Evolutionary conservation across 2,797 vertebrate species (phyloP), one percentile per base, ranked within the genome.

Genomic region (Ispidina lecontei): DNA sequence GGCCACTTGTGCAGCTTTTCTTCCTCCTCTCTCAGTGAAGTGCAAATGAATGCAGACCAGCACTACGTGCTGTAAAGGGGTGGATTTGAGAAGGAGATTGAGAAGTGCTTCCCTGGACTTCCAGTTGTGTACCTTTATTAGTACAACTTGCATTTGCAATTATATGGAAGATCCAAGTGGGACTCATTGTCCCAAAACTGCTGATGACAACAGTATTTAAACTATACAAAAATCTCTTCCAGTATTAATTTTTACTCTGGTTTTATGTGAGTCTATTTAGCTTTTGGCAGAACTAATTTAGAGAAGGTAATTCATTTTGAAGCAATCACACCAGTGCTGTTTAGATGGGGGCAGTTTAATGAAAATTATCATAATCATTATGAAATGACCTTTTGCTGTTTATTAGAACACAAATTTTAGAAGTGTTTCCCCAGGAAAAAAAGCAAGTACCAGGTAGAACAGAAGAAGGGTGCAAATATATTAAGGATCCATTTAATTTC

Each of bases 201-300:
- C 68, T 78, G 39, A 84, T 75, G 43, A 52, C 43, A 13, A 59
- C 25, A n/a, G 6, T 39, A 26, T 29, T 70, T 31, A 87, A 89
- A 71, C 22, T 51, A 41, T 4, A 20, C 3, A 16, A 69, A 76
- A 83, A 54, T 31, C 18, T 47, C 65, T 73, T 47, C 54, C 21
- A 65, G 79, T 47, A 17, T 51, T 67, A 62, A 47, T 90, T 82
- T 84, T 80, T 33, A 70, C 84, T 89, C 29, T 51, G 10, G 15
- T 25, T 90, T 94, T 78, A 63, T 26, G 59, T 23, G 22, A 46
- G 14, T 22, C 13, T 72, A 58, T 83, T 87, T 94, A 76, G 74
- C 70, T 91, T 80, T 90, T 83, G 75, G 75, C 83, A 93, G 85
- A 96, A 90, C 59, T 95, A 91, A 96, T 92, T 93, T 87, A 81